Evolutionary conservation across 1,140 invertebrate genomes (phyloP), one percentile per base, ranked within the genome.

Genomic region (Schmidtea mediterranea): DNA sequence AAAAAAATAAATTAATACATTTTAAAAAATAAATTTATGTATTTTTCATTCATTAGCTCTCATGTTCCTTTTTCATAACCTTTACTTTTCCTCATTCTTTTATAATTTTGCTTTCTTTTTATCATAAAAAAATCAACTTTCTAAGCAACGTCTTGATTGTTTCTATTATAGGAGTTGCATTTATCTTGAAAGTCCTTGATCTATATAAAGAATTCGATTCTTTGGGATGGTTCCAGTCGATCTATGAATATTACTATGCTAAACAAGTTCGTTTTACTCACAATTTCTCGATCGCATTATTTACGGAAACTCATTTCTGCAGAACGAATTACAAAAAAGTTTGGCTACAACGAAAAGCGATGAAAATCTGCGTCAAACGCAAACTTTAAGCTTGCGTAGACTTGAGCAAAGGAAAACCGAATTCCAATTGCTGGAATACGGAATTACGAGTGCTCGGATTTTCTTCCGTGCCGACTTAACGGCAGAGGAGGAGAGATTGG

Each of bases 171-270:
- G 74, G 74, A 37, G 57, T 79, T n/a, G 75, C 76, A 1, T 79
- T 75, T 56, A 67, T 77, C 36, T 62, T 78, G 10, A 72, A 73
- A 55, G 59, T 78, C 23, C 57, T 79, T 2, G 68, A 74, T 52
- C 72, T 75, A 58, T 71, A 72, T 55, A 67, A 72, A 40, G 79
- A 83, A 55, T 80, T 95, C 62, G 82, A 94, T 67, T 76, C 81
- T 3, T 68, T 98, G 1, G 81, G 87, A 61, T 98, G 90, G 90
- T 92, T 90, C 60, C 73, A 82, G 49, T 82, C 84, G 2, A 78
- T 94, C 1, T 64, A 41, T 19, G 22, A 23, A 23, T 12, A 41
- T 12, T 41, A 41, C 12, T 3, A 23, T 19, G 3, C 40, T 10
- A 19, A 19, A 10, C 18, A 41, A 12, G 40, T 23, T 6, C 18